Base-by-base conservation (phyloP, 2,113 vertebrate genomes). In the Brachypteracias leptosomus region DNA sequence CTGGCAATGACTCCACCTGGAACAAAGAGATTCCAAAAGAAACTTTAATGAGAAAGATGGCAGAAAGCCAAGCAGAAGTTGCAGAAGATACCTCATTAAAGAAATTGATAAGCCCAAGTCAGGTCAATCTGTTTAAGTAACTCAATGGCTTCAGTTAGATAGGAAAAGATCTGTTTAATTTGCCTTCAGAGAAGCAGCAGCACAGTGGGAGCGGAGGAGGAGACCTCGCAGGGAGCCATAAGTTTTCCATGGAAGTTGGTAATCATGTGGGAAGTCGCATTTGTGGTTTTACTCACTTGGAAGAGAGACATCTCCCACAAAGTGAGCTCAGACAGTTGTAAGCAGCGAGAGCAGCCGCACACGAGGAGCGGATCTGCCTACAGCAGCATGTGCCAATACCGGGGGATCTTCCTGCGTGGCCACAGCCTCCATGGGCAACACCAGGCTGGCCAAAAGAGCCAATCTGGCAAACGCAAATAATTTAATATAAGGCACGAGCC, bases 61-160 rank as follows among this genome's bases (percentile, higher is more conserved):
- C 49, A 0, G 71, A 95, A 88, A 93, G 90, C 85, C 90, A 88
- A 84, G 70, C 40, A 61, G 80, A 93, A 83, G 63, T 89, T 93
- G 40, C 81, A 87, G 65, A 89, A 79, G 71, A 91, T 79, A 96
- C 81, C 91, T 97, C 68, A 91, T 94, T 94, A 96, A 97, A 92
- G 81, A 95, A 97, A 97, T 90, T 95, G 93, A 95, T 92, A 95
- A 92, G 67, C 83, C 46, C 57, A 93, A 93, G 24, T 91, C 66
- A 71, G 81, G 85, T 96, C 93, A 95, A 94, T 95, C 92, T 97
- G 92, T 89, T 96, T 94, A 93, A 96, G 89, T 96, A 96, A 96
- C 72, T 91, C 88, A 58, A 51, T 89, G 82, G 83, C 76, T 96
- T 89, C 93, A 86, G 62, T 89, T 68, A 86, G 61, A 92, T 63